phyloP scores from a whole-genome alignment of 1,140 invertebrate genomes.

The Ips typographus region DNA sequence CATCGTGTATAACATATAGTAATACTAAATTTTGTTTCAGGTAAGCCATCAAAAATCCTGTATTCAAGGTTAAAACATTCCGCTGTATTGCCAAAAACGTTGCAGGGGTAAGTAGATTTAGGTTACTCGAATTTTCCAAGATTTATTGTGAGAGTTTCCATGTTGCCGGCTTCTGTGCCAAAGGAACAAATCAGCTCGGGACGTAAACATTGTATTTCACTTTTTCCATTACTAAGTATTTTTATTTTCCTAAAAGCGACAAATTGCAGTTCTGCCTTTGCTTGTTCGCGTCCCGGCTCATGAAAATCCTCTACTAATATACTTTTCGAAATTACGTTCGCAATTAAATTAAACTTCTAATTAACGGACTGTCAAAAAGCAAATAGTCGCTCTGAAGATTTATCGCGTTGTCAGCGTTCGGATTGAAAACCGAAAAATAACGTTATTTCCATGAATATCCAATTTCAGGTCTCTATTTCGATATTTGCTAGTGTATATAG shows the following conservation, averaged over 20 bases:
- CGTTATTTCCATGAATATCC: constrained; percentile 3
- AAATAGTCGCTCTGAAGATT: constrained; percentile 6
- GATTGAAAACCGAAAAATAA: constrained; percentile 7
- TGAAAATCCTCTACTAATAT: no score
- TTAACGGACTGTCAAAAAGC: constrained; percentile 10
- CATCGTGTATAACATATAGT: no score
- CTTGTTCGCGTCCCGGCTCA: no score
- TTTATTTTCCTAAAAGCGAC: no score
- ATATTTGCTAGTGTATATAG: background rate
- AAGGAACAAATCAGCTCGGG: constrained; percentile 1
- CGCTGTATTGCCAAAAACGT: constrained; percentile 13
- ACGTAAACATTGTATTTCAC: constrained; percentile 3
- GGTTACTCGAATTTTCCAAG: background rate
- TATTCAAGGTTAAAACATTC: background rate
- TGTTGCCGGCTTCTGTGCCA: constrained; percentile 2
- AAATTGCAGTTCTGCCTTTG: no score
- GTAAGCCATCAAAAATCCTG: constrained; percentile 13
- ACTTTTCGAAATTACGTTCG: no score
- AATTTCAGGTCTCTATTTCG: constrained; percentile 2
- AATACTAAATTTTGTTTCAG: constrained; percentile 1
- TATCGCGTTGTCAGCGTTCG: constrained; percentile 10
- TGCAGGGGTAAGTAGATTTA: constrained; percentile 19
- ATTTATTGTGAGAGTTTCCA: constrained; percentile 16
- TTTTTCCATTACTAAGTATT: no score
- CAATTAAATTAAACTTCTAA: background rate